Evolutionary conservation across 2,888 invertebrate genomes (phyloP).

Genomic region (Pristionchus fissidentatus): DNA sequence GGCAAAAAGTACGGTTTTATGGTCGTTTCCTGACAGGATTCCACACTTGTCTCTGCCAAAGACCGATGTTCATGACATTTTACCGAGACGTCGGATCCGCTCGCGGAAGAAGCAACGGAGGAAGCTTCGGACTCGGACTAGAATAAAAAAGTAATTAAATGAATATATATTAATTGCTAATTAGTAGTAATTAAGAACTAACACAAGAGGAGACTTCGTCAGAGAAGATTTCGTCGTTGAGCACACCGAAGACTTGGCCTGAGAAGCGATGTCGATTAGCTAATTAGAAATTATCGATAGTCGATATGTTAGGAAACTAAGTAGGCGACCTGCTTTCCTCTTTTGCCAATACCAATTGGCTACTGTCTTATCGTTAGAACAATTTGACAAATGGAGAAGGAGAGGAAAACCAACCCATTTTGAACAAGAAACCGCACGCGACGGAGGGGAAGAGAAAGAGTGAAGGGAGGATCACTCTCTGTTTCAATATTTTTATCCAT

Average conservation of each 20-base stretch:
- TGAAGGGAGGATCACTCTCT: not conserved
- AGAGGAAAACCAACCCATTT: not conserved
- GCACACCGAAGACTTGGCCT: conserved; percentile 21
- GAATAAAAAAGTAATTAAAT: not conserved
- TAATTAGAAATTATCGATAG: no score
- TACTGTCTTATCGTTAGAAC: no score
- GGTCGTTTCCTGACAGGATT: not conserved
- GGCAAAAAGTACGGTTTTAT: not conserved
- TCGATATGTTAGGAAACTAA: no score
- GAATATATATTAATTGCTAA: not conserved
- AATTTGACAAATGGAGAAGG: not conserved
- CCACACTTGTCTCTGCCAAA: not conserved
- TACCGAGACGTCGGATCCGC: conserved; percentile 1
- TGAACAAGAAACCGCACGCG: not conserved
- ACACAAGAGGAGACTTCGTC: not conserved
- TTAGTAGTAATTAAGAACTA: not conserved
- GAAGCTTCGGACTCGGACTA: not conserved
- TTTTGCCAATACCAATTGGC: no score
- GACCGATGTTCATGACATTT: not conserved
- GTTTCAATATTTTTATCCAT: no score
- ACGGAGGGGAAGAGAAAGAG: not conserved
- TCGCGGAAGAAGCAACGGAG: not conserved
- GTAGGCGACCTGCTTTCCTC: no score
- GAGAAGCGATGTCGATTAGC: no score
- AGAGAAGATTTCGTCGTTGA: conserved; percentile 3